A percentile compares a stretch with the other conserved stretches of the same genome.
Conservation (phyloP, 2,888 invertebrate genomes). For the Dusona sp. region DNA sequence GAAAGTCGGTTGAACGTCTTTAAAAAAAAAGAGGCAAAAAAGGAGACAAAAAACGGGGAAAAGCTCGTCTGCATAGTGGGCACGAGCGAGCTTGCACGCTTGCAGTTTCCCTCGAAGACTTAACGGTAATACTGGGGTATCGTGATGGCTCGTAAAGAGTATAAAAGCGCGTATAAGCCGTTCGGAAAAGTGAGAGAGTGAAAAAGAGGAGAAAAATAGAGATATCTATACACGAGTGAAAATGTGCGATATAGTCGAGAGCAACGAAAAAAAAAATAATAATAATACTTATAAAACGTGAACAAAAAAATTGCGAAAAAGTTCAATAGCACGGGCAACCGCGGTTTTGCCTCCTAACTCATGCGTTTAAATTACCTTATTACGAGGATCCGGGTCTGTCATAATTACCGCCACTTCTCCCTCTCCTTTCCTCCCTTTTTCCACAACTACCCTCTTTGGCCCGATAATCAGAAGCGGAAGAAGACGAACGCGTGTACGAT, state of each 20-base stretch:
- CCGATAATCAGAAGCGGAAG: slow-evolving; percentile 27
- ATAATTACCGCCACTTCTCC: slow-evolving; percentile 77
- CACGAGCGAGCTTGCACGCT: slow-evolving; percentile 28
- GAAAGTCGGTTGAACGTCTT: slow-evolving; percentile 49
- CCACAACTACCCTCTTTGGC: not conserved
- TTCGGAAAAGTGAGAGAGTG: slow-evolving; percentile 55
- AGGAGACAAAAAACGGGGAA: not conserved
- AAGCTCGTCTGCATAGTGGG: slow-evolving; percentile 2
- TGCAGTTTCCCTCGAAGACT: slow-evolving; percentile 46
- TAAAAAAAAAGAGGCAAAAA: slow-evolving; percentile 6
- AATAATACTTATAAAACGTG: not conserved
- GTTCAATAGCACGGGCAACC: slow-evolving; percentile 62
- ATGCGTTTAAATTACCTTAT: slow-evolving; percentile 84
- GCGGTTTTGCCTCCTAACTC: slow-evolving; percentile 79
- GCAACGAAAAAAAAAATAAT: slow-evolving; percentile 27
- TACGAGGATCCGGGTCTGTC: slow-evolving; percentile 79
- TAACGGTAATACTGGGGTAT: slow-evolving; percentile 64
- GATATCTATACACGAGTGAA: slow-evolving; percentile 40
- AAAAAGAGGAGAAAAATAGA: not conserved
- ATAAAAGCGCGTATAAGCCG: slow-evolving; percentile 69
- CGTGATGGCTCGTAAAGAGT: slow-evolving; percentile 75
- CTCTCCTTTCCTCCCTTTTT: not conserved
- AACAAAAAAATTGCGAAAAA: slow-evolving; percentile 62
- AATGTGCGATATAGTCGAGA: slow-evolving; percentile 18
- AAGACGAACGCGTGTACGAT: slow-evolving; percentile 21